Evolutionary conservation across 2,113 vertebrate genomes (phyloP).

Genomic region (Turdus rufiventris): DNA sequence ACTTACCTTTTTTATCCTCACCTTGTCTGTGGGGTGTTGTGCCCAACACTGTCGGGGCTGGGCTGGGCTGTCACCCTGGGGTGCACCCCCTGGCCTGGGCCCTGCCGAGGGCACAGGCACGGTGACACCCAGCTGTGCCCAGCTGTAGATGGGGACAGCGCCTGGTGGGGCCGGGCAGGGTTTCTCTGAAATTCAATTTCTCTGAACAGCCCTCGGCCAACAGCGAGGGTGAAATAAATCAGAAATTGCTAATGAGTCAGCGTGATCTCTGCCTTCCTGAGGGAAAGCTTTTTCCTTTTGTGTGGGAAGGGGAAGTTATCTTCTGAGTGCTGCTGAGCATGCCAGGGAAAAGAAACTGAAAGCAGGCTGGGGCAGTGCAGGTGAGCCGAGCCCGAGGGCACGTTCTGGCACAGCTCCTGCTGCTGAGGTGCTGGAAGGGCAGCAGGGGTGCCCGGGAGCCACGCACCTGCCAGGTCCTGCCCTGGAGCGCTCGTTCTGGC

Average conservation of each 20-base stretch:
- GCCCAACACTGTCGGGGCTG: not conserved
- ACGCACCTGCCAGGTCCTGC: not conserved
- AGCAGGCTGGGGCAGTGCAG: rapidly evolving
- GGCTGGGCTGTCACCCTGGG: not conserved
- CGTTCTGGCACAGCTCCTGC: rapidly evolving
- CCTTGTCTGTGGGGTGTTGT: not conserved
- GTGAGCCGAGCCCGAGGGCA: rapidly evolving
- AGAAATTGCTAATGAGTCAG: not conserved
- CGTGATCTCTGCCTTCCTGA: not conserved
- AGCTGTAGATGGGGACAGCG: not conserved
- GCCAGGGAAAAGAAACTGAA: conserved; percentile 17
- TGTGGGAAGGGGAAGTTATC: not conserved
- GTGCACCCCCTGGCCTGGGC: not conserved
- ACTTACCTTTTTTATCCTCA: not conserved
- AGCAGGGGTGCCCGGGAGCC: not conserved
- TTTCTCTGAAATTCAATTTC: not conserved
- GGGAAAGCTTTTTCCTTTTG: not conserved
- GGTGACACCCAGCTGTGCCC: not conserved
- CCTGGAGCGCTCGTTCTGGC: rapidly evolving
- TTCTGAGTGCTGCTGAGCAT: rapidly evolving
- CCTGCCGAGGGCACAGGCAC: not conserved
- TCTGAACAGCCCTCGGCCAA: not conserved
- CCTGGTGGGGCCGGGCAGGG: not conserved
- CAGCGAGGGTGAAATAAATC: not conserved
- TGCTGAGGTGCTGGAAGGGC: rapidly evolving